A percentile compares a stretch with the other conserved stretches of the same genome.
phyloP scores from a whole-genome alignment of 2,797 vertebrate species.

The Psittacula derbiana region DNA sequence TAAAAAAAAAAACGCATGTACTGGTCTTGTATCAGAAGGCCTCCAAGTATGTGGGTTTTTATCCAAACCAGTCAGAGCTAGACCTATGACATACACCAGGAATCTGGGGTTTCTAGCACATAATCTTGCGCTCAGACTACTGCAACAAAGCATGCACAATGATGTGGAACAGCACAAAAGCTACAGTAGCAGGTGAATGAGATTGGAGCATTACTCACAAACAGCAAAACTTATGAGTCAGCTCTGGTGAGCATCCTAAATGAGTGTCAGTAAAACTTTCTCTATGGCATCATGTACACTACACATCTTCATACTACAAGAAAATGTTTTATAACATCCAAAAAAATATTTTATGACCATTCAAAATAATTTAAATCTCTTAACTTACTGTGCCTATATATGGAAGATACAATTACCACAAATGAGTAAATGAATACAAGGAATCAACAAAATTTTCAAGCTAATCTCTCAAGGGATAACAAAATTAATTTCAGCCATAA shows the following conservation, averaged over 20 bases:
- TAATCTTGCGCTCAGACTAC: background rate
- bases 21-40: background rate
- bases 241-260: background rate
- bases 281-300: background rate
- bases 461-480: background rate
- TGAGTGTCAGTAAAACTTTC: background rate
- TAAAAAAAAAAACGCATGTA: background rate
- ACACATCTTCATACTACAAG: background rate
- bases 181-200: background rate
- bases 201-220: background rate
- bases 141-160: background rate
- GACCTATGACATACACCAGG: background rate
- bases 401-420: background rate
- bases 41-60: background rate
- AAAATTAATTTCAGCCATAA: background rate
- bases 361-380: background rate
- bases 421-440: background rate
- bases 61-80: background rate
- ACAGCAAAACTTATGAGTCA: background rate
- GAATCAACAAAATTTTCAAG: background rate
- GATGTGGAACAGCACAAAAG: background rate
- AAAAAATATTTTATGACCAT: background rate
- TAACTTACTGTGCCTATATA: background rate
- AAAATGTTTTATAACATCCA: background rate
- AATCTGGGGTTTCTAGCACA: background rate